Conservation (phyloP, 2,888 invertebrate species). For the Argyresthia albistria region DNA sequence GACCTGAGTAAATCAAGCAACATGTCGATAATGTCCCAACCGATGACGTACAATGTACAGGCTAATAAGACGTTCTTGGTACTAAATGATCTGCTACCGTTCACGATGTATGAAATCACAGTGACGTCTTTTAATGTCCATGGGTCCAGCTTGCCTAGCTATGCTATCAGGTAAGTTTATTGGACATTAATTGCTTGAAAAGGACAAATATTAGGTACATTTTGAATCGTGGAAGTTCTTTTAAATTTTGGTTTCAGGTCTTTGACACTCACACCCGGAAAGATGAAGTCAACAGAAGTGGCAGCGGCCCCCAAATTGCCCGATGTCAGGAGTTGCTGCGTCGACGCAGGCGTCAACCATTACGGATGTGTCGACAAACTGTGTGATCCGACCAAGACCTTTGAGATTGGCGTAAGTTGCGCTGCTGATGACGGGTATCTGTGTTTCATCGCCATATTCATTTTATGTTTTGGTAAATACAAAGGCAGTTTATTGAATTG, state of each 20-base stretch:
- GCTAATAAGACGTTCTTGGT: conserved; percentile 71
- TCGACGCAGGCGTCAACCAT: conserved; percentile 79
- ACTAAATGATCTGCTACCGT: conserved; percentile 77
- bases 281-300: conserved; percentile 69
- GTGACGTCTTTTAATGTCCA: conserved; percentile 81
- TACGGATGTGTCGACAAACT: conserved; percentile 83
- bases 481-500: too few relatives aligned
- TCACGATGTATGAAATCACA: conserved; percentile 87
- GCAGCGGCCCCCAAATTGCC: conserved; percentile 79
- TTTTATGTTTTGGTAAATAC: too few relatives aligned
- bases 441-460: too few relatives aligned
- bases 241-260: conserved; percentile 39
- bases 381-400: conserved; percentile 80
- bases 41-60: conserved; percentile 68
- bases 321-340: conserved; percentile 82
- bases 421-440: not conserved
- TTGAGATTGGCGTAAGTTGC: conserved; percentile 55
- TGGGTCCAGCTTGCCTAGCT: conserved; percentile 84
- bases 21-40: conserved; percentile 22
- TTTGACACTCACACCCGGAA: conserved; percentile 78
- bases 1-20: conserved; percentile 47
- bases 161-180: conserved; percentile 73
- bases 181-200: not conserved
- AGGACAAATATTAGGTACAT: not conserved
- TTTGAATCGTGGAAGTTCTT: too few relatives aligned